Conservation (phyloP, 1,140 invertebrate genomes). For the Condylostylus longicornis region DNA sequence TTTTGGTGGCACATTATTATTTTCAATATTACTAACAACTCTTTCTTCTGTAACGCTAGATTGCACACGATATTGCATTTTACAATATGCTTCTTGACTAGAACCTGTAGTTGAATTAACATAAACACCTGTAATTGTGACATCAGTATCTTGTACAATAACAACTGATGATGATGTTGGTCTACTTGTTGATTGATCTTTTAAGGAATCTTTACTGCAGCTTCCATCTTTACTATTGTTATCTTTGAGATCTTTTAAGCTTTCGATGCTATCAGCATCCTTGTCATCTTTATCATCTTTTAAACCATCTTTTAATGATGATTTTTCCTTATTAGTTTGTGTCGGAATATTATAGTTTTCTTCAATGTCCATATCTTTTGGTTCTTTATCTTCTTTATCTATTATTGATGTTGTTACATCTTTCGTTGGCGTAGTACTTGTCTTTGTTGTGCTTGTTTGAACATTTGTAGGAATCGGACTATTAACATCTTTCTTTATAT, state of each 20-base stretch:
- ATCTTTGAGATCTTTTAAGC: too few relatives aligned
- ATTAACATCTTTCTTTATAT: too few relatives aligned
- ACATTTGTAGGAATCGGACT: slow-evolving; percentile 39
- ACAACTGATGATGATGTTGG: slow-evolving; percentile 40
- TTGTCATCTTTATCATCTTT: too few relatives aligned
- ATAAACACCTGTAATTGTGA: slow-evolving; percentile 70
- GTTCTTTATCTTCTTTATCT: too few relatives aligned
- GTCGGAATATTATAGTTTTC: too few relatives aligned
- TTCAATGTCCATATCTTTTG: too few relatives aligned
- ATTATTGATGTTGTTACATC: too few relatives aligned
- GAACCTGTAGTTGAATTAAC: slow-evolving; percentile 57
- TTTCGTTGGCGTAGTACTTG: too few relatives aligned
- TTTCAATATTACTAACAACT: slow-evolving; percentile 52
- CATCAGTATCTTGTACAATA: slow-evolving; percentile 68
- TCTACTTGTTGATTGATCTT: slow-evolving; percentile 19
- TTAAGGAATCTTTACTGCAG: slow-evolving; percentile 35
- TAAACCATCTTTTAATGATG: too few relatives aligned
- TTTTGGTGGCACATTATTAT: slow-evolving; percentile 58
- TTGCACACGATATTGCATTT: slow-evolving; percentile 55
- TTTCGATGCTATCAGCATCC: too few relatives aligned
- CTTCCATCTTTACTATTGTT: too few relatives aligned
- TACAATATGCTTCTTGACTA: slow-evolving; percentile 67
- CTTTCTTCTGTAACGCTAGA: slow-evolving; percentile 32
- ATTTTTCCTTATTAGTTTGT: too few relatives aligned
- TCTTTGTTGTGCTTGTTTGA: slow-evolving; percentile 36